A percentile compares a stretch with the other conserved stretches of the same genome.
phyloP scores from a whole-genome alignment of 2,797 vertebrate species.

The Rhynchotus rufescens region DNA sequence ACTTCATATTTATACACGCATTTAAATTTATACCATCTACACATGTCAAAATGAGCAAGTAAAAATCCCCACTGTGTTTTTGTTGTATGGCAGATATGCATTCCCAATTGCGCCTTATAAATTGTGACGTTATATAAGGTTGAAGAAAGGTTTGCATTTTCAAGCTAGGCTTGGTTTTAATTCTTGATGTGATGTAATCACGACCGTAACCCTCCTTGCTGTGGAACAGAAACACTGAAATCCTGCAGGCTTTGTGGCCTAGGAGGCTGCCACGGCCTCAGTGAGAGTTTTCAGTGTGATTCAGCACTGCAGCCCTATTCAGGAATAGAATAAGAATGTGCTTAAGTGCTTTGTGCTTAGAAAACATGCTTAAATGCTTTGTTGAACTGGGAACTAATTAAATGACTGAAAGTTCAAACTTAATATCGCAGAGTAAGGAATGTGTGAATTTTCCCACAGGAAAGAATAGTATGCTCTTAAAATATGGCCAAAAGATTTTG shows the following conservation, averaged over 20 bases:
- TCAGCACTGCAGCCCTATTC: conserved; percentile 49
- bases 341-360: conserved; percentile 66
- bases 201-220: background rate
- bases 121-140: background rate
- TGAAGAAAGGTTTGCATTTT: background rate
- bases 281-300: conserved; percentile 25
- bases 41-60: background rate
- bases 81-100: background rate
- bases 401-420: conserved; percentile 66
- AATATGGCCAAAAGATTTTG: background rate
- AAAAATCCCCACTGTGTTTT: background rate
- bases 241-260: conserved; percentile 15
- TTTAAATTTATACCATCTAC: background rate
- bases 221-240: background rate
- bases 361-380: conserved; percentile 64
- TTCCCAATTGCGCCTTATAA: background rate
- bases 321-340: conserved; percentile 46
- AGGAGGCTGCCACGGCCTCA: background rate
- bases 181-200: conserved; percentile 10
- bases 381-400: conserved; percentile 60
- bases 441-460: conserved; percentile 65
- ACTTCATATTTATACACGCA: background rate
- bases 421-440: conserved; percentile 42
- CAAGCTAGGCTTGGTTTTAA: background rate
- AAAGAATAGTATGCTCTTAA: conserved; percentile 22